phyloP scores from a whole-genome alignment of 2,113 vertebrate genomes.

The Nannobrachium achirus region DNA sequence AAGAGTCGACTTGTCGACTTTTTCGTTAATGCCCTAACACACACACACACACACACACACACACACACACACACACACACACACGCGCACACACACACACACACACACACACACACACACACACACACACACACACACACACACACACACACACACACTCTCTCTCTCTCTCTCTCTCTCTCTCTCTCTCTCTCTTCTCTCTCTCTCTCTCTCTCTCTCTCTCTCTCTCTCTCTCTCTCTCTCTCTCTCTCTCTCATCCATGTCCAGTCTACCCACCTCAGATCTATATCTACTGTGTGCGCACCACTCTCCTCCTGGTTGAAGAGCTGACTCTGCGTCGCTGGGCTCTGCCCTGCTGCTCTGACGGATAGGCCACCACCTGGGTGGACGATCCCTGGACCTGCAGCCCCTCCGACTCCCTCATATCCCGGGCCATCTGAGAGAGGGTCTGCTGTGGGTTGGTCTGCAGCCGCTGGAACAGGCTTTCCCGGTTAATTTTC shows the following conservation, averaged over 20 bases:
- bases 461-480: conserved; percentile 92
- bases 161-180: no score
- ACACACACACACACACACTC: background rate
- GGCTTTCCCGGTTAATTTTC: conserved; percentile 82
- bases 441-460: conserved; percentile 82
- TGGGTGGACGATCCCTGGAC: conserved; percentile 74
- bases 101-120: no score
- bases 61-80: background rate
- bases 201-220: no score
- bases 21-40: no score
- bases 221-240: no score
- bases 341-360: conserved; percentile 66
- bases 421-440: conserved; percentile 91
- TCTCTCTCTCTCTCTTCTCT: no score
- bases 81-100: no score
- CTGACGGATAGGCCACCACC: conserved; percentile 78
- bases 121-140: background rate
- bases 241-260: no score
- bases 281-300: conserved; percentile 63
- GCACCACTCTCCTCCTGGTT: conserved; percentile 65
- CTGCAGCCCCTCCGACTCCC: conserved; percentile 69
- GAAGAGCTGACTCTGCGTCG: conserved; percentile 63
- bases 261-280: conserved; percentile 43
- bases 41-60: background rate
- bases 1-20: no score